These are phyloP conservation scores for Amphilophus citrinellus DNA, from an alignment of 2,113 vertebrate genomes.

Conservation along the genomic window DNA sequence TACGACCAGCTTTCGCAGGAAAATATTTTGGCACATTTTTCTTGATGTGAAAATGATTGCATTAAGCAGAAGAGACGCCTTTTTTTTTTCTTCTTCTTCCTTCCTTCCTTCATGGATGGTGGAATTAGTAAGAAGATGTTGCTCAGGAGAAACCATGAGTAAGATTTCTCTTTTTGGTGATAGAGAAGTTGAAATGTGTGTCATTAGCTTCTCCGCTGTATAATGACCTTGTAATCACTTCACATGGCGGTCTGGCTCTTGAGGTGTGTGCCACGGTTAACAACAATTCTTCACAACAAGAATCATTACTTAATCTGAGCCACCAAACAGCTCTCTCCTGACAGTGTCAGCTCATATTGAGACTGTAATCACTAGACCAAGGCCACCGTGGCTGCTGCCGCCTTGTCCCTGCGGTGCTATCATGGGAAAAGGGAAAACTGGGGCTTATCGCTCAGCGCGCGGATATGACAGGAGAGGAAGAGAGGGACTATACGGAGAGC, in stretches of 20 bases:
- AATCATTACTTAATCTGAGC: constrained; percentile 71
- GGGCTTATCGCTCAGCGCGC: constrained; percentile 60
- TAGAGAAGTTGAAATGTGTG: constrained; percentile 69
- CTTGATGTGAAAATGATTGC: constrained; percentile 79
- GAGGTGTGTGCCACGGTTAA: constrained; percentile 58
- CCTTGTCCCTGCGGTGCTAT: constrained; percentile 45
- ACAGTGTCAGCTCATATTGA: constrained; percentile 50
- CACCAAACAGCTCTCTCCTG: constrained; percentile 44
- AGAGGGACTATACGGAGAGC: constrained; percentile 39
- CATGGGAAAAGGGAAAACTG: constrained; percentile 60
- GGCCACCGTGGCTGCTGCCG: constrained; percentile 38
- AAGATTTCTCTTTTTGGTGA: constrained; percentile 59
- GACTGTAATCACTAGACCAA: constrained; percentile 59
- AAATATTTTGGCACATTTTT: constrained; percentile 73
- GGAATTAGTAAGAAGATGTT: constrained; percentile 25
- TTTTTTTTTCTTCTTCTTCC: constrained; percentile 35
- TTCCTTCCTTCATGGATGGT: not conserved
- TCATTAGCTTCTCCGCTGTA: constrained; percentile 69
- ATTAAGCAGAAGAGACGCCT: constrained; percentile 63
- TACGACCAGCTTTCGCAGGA: constrained; percentile 64
- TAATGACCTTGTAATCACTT: constrained; percentile 81
- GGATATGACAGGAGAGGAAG: constrained; percentile 65
- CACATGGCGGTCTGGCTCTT: constrained; percentile 60
- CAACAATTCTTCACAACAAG: constrained; percentile 59
- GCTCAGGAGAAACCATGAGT: constrained; percentile 8